Percentiles rank a stretch among this genome's conserved stretches.
Conservation (phyloP, 2,113 vertebrate genomes). For the Ivindomyrus marchei region DNA sequence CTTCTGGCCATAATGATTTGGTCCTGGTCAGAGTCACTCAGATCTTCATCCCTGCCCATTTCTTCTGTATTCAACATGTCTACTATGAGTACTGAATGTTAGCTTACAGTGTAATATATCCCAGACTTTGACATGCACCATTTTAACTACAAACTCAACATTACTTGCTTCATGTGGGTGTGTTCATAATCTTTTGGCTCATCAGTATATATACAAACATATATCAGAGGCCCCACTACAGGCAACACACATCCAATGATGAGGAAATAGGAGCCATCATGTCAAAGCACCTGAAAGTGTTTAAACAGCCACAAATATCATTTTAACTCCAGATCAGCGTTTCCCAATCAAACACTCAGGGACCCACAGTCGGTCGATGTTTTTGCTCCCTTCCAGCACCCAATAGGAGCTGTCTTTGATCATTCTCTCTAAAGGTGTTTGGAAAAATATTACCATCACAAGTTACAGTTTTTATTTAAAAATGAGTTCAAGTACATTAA, state of each 20-base stretch:
- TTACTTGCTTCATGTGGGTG: background rate
- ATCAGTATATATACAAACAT: background rate
- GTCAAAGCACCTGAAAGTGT: background rate
- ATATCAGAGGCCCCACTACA: background rate
- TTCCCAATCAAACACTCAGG: background rate
- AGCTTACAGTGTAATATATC: background rate
- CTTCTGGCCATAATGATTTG: background rate
- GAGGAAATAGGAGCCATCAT: background rate
- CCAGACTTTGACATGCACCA: background rate
- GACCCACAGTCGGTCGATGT: background rate
- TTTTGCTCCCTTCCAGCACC: background rate
- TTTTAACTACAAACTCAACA: background rate
- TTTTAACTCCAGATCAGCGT: background rate
- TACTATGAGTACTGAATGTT: background rate
- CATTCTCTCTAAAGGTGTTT: background rate
- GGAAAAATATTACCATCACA: background rate
- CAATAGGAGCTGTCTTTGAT: background rate
- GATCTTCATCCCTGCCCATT: background rate
- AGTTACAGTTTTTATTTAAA: background rate
- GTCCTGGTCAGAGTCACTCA: background rate
- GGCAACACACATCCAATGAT: background rate
- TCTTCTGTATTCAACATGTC: background rate
- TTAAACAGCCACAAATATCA: background rate
- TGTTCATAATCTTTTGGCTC: background rate
- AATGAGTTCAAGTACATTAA: background rate